Conservation (phyloP, 1,140 invertebrate genomes). For the Leptinotarsa undecemlineata region DNA sequence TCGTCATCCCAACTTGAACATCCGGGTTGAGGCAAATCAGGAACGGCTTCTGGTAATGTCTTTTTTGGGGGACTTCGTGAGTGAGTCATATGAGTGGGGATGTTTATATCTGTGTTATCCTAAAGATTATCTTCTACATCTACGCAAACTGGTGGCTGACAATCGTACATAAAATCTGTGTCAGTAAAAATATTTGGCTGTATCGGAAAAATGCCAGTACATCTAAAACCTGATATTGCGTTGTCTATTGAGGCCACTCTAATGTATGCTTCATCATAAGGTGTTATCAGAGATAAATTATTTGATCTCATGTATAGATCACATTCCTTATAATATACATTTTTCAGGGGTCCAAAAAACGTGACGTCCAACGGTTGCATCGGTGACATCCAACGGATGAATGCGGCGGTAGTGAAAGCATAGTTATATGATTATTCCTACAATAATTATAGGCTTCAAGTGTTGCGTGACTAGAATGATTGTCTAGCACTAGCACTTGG, state of each 20-base stretch:
- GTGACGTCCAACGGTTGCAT: conserved; percentile 35
- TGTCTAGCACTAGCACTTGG: no score
- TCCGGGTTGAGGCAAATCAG: background rate
- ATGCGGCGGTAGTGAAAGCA: conserved; percentile 33
- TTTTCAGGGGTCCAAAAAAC: conserved; percentile 27
- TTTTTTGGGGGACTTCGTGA: background rate
- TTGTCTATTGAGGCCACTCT: background rate
- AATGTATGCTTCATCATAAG: conserved; percentile 1
- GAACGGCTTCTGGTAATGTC: background rate
- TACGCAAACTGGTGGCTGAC: background rate
- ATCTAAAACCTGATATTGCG: conserved; percentile 23
- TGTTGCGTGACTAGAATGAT: no score
- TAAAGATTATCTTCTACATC: background rate
- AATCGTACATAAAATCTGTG: conserved; percentile 17
- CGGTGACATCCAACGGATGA: conserved; percentile 31
- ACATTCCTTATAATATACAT: conserved; percentile 29
- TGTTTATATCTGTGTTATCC: background rate
- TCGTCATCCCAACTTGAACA: background rate
- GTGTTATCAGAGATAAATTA: background rate
- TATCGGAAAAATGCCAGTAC: conserved; percentile 17
- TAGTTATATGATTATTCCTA: no score
- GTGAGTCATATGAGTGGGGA: background rate
- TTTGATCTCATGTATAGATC: background rate
- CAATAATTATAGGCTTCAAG: no score
- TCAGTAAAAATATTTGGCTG: conserved; percentile 24